Conservation (phyloP, 2,113 vertebrate genomes). For the Plecotus auritus region DNA sequence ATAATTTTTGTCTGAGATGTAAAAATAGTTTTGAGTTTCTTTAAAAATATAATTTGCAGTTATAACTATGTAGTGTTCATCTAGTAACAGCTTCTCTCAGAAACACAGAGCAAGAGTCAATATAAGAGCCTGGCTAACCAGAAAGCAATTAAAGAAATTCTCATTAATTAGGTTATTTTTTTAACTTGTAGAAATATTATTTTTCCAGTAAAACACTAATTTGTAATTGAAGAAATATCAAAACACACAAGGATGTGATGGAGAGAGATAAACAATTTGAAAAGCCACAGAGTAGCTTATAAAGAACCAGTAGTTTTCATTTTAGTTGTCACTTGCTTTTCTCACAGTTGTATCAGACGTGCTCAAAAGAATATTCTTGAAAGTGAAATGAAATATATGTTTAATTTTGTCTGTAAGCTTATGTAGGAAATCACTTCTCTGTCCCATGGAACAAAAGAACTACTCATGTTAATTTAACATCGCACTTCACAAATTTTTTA, state of each 20-base stretch:
- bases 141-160: slow-evolving; percentile 63
- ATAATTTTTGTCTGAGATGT: slow-evolving; percentile 67
- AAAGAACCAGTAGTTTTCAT: not conserved
- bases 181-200: slow-evolving; percentile 44
- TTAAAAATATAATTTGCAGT: slow-evolving; percentile 30
- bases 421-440: slow-evolving; percentile 60
- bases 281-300: slow-evolving; percentile 31
- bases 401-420: slow-evolving; percentile 68
- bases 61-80: slow-evolving; percentile 52
- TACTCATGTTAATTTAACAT: slow-evolving; percentile 62
- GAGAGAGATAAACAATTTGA: slow-evolving; percentile 6
- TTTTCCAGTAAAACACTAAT: slow-evolving; percentile 49
- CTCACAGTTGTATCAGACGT: slow-evolving; percentile 18
- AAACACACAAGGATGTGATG: not conserved
- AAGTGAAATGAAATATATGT: slow-evolving; percentile 59
- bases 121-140: slow-evolving; percentile 58
- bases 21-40: slow-evolving; percentile 43
- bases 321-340: slow-evolving; percentile 17
- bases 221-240: slow-evolving; percentile 55
- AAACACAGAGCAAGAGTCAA: slow-evolving; percentile 45
- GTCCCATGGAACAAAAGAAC: slow-evolving; percentile 35
- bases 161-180: slow-evolving; percentile 59
- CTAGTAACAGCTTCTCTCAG: slow-evolving; percentile 1
- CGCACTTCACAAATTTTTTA: slow-evolving; percentile 42
- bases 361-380: slow-evolving; percentile 43